Evolutionary conservation across 2,797 vertebrate species (phyloP).

Genomic region (Sandelia bainsii): DNA sequence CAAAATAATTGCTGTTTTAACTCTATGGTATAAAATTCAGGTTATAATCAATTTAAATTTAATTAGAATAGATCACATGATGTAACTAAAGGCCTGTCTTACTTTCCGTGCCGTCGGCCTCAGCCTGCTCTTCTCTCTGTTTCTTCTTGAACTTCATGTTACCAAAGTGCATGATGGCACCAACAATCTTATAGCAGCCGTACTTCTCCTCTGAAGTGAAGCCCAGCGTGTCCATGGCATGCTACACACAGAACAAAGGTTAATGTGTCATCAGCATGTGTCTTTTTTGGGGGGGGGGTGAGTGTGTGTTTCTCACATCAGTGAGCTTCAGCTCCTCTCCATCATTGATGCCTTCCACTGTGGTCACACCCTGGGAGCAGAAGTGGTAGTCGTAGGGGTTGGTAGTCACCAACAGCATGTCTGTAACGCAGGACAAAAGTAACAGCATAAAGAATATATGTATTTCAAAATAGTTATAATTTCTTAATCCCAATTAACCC

Average conservation of each 20-base stretch:
- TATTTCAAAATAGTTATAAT: no score
- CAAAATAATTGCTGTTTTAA: no score
- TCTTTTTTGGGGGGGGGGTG: fast-evolving
- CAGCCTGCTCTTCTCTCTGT: slow-evolving; percentile 94
- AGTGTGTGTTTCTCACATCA: slow-evolving; percentile 82
- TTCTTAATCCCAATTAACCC: no score
- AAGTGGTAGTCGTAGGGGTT: slow-evolving; percentile 96
- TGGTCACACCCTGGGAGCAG: slow-evolving; percentile 94
- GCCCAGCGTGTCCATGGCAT: slow-evolving; percentile 95
- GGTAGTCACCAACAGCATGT: slow-evolving; percentile 93
- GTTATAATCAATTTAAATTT: no score
- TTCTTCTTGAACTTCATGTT: slow-evolving; percentile 98
- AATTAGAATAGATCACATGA: background rate
- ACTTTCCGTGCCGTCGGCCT: slow-evolving; percentile 95
- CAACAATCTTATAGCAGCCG: slow-evolving; percentile 93
- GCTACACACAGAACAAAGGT: slow-evolving; percentile 74
- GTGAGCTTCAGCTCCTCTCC: slow-evolving; percentile 91
- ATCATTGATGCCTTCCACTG: slow-evolving; percentile 89
- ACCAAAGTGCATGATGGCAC: slow-evolving; percentile 96
- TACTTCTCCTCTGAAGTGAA: slow-evolving; percentile 93
- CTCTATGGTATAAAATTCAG: no score
- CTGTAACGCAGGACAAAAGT: slow-evolving; percentile 72
- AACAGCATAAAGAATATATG: background rate
- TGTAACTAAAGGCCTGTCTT: slow-evolving; percentile 55
- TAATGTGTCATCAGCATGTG: background rate